These are phyloP conservation scores for Fregetta grallaria DNA, from an alignment of 2,113 vertebrate genomes.

Conservation along the genomic window DNA sequence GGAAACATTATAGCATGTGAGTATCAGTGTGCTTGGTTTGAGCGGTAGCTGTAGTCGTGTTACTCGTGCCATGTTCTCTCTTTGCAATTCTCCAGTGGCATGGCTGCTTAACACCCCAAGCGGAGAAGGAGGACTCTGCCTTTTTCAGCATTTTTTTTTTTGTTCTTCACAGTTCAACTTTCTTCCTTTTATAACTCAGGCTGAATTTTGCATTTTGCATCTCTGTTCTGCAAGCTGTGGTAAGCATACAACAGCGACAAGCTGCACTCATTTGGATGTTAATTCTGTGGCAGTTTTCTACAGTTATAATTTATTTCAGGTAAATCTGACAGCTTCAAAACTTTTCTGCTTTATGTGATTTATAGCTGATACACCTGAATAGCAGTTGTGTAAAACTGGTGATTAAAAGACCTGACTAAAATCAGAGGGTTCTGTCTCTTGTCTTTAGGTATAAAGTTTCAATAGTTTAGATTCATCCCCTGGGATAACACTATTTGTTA, in stretches of 20 bases:
- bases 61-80: background rate
- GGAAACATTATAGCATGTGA: slow-evolving; percentile 99
- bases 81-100: background rate
- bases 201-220: slow-evolving; percentile 28
- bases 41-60: background rate
- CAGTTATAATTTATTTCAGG: background rate
- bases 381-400: background rate
- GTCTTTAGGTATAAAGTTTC: background rate
- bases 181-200: slow-evolving; percentile 4
- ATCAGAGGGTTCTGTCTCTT: background rate
- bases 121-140: background rate
- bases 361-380: background rate
- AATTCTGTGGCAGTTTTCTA: background rate
- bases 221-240: slow-evolving; percentile 9
- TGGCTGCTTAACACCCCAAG: background rate
- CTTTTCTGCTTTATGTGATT: background rate
- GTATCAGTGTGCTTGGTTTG: slow-evolving; percentile 56
- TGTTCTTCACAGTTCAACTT: slow-evolving; percentile 1
- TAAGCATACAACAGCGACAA: background rate
- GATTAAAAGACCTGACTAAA: background rate
- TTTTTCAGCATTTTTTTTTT: background rate
- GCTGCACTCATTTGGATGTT: background rate
- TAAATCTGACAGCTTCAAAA: background rate
- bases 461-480: background rate
- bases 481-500: background rate